These are phyloP conservation scores for Bemisia tabaci DNA, from an alignment of 1,140 invertebrate species.

Conservation along the genomic window DNA sequence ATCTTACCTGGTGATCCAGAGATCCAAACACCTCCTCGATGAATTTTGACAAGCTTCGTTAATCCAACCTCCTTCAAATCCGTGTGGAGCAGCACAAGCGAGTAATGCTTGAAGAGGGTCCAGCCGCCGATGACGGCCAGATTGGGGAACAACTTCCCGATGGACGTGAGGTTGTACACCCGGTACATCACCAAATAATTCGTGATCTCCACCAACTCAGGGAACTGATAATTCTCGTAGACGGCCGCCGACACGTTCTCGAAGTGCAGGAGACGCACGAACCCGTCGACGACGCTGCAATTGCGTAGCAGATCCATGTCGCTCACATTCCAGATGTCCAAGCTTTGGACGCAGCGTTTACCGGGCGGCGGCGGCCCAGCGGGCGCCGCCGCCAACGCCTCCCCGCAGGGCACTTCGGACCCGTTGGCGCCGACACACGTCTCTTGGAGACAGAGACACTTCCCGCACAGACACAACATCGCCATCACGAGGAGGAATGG, in stretches of 20 bases:
- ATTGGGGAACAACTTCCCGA: constrained; percentile 84
- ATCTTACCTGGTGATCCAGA: constrained; percentile 55
- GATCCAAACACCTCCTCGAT: constrained; percentile 68
- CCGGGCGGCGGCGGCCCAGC: too few relatives aligned
- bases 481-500: too few relatives aligned
- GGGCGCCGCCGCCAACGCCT: too few relatives aligned
- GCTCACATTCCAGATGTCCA: too few relatives aligned
- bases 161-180: constrained; percentile 54
- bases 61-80: constrained; percentile 64
- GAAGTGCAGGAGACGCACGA: constrained; percentile 62
- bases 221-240: constrained; percentile 29
- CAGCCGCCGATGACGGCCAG: constrained; percentile 80
- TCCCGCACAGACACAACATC: too few relatives aligned
- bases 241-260: constrained; percentile 9
- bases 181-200: constrained; percentile 54
- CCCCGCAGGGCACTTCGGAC: too few relatives aligned
- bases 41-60: constrained; percentile 57
- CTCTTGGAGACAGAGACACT: too few relatives aligned
- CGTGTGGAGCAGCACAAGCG: constrained; percentile 68
- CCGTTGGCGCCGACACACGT: too few relatives aligned
- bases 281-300: constrained; percentile 75
- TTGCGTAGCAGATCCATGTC: constrained; percentile 51
- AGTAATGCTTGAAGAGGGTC: constrained; percentile 66
- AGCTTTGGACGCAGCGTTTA: too few relatives aligned
- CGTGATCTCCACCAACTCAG: constrained; percentile 47